Conservation (phyloP, 2,888 invertebrate species). For the Zygaena filipendulae region DNA sequence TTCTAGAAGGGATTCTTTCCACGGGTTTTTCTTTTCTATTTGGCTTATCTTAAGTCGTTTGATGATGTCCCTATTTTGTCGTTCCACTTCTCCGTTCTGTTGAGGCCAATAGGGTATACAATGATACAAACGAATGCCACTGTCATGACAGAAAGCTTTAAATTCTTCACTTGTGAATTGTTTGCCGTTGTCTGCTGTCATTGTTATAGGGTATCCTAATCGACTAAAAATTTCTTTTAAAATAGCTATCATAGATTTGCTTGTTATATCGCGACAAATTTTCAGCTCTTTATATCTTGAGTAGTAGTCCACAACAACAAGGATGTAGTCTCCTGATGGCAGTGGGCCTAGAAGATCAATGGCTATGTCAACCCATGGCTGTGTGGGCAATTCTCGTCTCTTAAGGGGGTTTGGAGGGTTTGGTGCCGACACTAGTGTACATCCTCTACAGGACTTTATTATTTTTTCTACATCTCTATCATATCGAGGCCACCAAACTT, state of each 20-base stretch:
- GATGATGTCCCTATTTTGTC: too few species aligned
- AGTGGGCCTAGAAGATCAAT: slow-evolving; percentile 18
- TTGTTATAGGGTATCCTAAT: slow-evolving; percentile 5
- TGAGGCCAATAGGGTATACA: too few species aligned
- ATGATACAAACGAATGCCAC: too few species aligned
- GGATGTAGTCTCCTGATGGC: too few species aligned
- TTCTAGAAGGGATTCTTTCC: too few species aligned
- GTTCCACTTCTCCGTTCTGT: too few species aligned
- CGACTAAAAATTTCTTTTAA: too few species aligned
- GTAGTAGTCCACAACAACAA: slow-evolving; percentile 8
- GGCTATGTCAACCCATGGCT: slow-evolving; percentile 10
- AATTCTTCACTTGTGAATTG: slow-evolving; percentile 11
- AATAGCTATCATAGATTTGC: too few species aligned
- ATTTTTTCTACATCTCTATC: slow-evolving; percentile 21
- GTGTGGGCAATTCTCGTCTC: slow-evolving; percentile 3
- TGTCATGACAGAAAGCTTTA: too few species aligned
- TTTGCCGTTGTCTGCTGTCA: slow-evolving; percentile 10
- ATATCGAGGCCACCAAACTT: too few species aligned
- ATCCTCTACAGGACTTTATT: slow-evolving; percentile 15
- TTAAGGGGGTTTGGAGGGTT: slow-evolving; percentile 14
- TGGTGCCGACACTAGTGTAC: slow-evolving; percentile 14
- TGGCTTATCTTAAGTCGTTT: too few species aligned
- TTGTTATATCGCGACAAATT: too few species aligned
- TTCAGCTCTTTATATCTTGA: slow-evolving; percentile 9
- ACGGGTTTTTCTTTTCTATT: slow-evolving; percentile 7